Evolutionary conservation across 2,888 invertebrate species (phyloP), one percentile per base, ranked within the genome.

Genomic region (Pyrgus malvae): DNA sequence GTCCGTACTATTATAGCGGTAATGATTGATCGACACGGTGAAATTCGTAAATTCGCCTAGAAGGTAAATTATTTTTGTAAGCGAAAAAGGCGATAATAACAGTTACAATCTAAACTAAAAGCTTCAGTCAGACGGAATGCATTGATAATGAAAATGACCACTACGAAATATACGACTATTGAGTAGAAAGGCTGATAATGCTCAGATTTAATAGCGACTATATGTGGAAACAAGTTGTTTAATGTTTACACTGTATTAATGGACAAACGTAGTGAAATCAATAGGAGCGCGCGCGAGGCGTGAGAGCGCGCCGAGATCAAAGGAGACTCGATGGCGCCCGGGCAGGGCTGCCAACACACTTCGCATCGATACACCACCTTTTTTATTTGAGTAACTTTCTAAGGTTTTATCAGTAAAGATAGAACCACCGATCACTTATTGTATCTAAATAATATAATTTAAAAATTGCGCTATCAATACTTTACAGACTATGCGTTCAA

Each of bases 231-330:
- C 53, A 45, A 58, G 57, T 60, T 58, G 63, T 59, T 63, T 62
- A 60, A 59, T 61, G 58, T 61, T 60, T 61, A 59, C 56, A 48
- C 56, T 50, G 58, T 61, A 59, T 64, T 67, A 67, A 66, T 61
- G 60, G 62, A 63, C 62, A 62, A 67, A 65, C 64, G 68, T 65
- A 62, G 66, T 63, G 64, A 69, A 68, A 70, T 70, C 69, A 70
- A 70, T 70, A 66, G 64, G 56, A 50, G 60, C 37, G 64, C 61
- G 59, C 65, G 61, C 62, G 63, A 59, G 63, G 63, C 68, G 68
- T 66, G 69, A 69, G 68, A 69, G 68, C 68, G 69, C 68, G 68
- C 55, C 58, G 61, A 64, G 61, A 68, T 68, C 68, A 70, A 69
- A 68, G 68, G 60, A 59, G 59, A 57, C 64, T 51, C 62, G 63